Base-by-base conservation (phyloP, 2,113 vertebrate species). In the Bucco capensis region DNA sequence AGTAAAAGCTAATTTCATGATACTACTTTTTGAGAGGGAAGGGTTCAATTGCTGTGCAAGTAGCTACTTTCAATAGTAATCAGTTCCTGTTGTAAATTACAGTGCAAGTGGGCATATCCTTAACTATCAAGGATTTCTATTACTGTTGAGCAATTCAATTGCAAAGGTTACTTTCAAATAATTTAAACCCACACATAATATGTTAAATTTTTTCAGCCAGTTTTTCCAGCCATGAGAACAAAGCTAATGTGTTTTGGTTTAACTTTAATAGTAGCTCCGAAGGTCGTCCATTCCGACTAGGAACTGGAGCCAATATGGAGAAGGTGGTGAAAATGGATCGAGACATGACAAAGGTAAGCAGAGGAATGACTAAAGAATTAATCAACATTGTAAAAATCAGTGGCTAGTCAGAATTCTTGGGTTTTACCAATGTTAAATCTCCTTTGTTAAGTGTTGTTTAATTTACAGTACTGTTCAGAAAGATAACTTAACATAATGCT, bases 251-350 rank as follows among this genome's bases (percentile, higher is more conserved):
- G 31, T 40, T 61, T 44, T 90, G 14, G 47, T 70, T 77, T 87
- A 67, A 51, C 87, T 47, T 86, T 92, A 97, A 91, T 75, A 99
- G 99, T 79, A 99, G 99, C 94, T 99, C 99, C 81, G 99, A 99
- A 96, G 99, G 99, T 54, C 98, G 99, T 62, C 99, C 99, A 3
- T 99, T 99, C 96, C 98, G 99, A 6, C 98, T 99, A 21, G 99
- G 99, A 67, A 99, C 99, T 30, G 99, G 99, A 15, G 99, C 99
- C 57, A 99, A 99, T 95, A 99, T 99, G 99, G 99, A 99, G 96
- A 99, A 99, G 88, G 99, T 99, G 71, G 99, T 99, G 77, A 99
- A 99, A 96, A 99, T 99, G 99, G 99, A 99, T 95, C 97, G 99
- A 84, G 99, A 99, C 93, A 99, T 99, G 99, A 99, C 99, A 24